A percentile compares a stretch with the other conserved stretches of the same genome.
phyloP scores from a whole-genome alignment of 2,797 vertebrate species.

The Borostomias antarcticus region DNA sequence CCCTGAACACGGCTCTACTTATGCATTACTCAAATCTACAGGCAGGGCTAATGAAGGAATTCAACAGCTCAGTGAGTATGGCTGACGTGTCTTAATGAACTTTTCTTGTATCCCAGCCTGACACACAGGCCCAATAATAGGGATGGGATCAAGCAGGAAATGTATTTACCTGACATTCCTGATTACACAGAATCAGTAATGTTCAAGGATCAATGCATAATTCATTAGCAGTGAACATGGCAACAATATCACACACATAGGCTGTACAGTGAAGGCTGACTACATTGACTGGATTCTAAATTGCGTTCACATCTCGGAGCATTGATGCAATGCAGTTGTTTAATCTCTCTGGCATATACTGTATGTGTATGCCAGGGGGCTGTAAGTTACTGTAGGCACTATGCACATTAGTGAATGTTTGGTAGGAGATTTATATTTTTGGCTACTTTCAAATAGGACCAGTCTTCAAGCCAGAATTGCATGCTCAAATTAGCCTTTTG shows the following conservation, averaged over 20 bases:
- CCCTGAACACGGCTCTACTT: not conserved
- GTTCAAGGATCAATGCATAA: conserved; percentile 12
- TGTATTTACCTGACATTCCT: not conserved
- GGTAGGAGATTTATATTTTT: conserved; percentile 52
- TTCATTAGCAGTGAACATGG: conserved; percentile 16
- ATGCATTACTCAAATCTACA: not conserved
- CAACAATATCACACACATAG: conserved; percentile 2
- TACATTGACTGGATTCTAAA: not conserved
- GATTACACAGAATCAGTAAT: conserved; percentile 8
- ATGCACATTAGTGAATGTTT: conserved; percentile 26
- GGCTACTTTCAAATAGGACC: conserved; percentile 34
- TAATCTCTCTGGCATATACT: not conserved
- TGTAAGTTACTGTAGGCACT: conserved; percentile 32
- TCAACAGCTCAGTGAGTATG: not conserved
- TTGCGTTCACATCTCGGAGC: not conserved
- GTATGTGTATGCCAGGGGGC: conserved; percentile 6
- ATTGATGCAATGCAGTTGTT: conserved; percentile 13
- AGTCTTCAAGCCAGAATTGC: conserved; percentile 21
- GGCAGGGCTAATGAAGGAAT: conserved; percentile 1
- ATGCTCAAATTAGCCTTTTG: conserved; percentile 52
- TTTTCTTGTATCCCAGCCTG: conserved; percentile 3
- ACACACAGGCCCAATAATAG: conserved; percentile 4
- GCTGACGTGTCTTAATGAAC: conserved; percentile 12
- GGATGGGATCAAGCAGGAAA: not conserved
- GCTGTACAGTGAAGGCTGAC: not conserved